Percentiles rank a stretch among this genome's conserved stretches.
These are phyloP conservation scores for Frieseomelitta varia DNA, from an alignment of 1,140 invertebrate species.

Conservation along the genomic window DNA sequence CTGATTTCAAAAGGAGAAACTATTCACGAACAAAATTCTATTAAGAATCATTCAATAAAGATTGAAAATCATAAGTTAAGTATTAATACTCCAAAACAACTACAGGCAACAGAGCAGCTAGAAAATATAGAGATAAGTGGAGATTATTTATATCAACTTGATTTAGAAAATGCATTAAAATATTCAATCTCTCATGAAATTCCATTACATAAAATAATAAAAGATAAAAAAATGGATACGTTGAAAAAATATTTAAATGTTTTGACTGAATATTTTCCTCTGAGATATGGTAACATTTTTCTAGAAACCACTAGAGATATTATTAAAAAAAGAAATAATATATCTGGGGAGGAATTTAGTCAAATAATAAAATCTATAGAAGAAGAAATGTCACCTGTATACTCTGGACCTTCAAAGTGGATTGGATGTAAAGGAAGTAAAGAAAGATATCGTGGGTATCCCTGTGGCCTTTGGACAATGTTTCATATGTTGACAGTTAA, in stretches of 20 bases:
- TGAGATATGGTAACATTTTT: constrained; percentile 85
- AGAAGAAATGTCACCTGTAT: constrained; percentile 82
- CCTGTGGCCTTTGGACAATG: constrained; percentile 97
- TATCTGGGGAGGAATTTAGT: constrained; percentile 84
- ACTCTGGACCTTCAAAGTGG: constrained; percentile 86
- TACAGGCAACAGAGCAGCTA: constrained; percentile 51
- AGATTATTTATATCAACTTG: constrained; percentile 89
- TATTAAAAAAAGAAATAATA: constrained; percentile 74
- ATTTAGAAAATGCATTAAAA: constrained; percentile 92
- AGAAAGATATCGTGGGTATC: constrained; percentile 91
- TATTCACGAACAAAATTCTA: constrained; percentile 28
- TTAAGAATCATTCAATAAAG: neutral
- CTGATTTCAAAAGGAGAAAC: constrained; percentile 77
- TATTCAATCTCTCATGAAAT: constrained; percentile 93
- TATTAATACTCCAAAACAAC: constrained; percentile 58
- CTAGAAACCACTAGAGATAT: constrained; percentile 83
- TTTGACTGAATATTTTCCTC: constrained; percentile 89
- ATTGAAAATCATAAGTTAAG: constrained; percentile 10
- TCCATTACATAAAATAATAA: constrained; percentile 85
- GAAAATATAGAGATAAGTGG: constrained; percentile 21
- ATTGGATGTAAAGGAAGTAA: constrained; percentile 92
- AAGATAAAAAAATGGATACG: constrained; percentile 87
- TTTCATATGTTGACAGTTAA: constrained; percentile 97
- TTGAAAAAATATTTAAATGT: constrained; percentile 88
- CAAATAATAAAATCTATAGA: constrained; percentile 83